Conservation (phyloP, 2,797 vertebrate species). For the Orientallactaga sibirica region DNA sequence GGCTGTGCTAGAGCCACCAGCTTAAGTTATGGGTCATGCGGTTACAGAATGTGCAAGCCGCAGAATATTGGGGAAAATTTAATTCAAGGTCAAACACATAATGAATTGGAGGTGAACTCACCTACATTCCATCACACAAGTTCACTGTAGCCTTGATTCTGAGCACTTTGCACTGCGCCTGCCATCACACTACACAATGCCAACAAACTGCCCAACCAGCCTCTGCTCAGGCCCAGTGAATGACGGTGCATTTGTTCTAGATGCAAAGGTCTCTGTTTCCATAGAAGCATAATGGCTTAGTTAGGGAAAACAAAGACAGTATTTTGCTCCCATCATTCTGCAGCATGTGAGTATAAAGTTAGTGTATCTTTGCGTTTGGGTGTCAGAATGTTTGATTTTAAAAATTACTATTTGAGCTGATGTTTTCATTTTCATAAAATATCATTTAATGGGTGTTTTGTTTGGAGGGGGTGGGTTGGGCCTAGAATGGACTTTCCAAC, state of each 20-base stretch:
- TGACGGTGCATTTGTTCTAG: too few relatives aligned
- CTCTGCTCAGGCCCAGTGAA: too few relatives aligned
- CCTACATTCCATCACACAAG: too few relatives aligned
- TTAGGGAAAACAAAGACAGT: background rate
- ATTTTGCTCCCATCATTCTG: background rate
- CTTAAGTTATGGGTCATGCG: background rate
- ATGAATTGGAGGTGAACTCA: accelerated
- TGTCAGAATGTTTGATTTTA: too few relatives aligned
- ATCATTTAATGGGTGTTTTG: background rate
- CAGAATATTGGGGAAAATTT: background rate
- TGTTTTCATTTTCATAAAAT: background rate
- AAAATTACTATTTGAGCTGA: background rate
- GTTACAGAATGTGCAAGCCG: background rate
- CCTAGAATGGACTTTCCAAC: background rate
- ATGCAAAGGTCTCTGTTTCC: background rate
- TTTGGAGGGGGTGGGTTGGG: background rate
- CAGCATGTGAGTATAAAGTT: background rate
- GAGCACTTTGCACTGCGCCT: too few relatives aligned
- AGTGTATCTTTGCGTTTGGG: background rate
- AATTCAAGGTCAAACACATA: background rate
- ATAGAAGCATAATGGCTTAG: background rate
- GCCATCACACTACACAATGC: too few relatives aligned
- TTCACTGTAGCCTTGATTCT: too few relatives aligned
- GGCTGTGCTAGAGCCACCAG: background rate
- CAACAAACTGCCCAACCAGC: background rate